phyloP scores from a whole-genome alignment of 2,113 vertebrate species.

The Chionomys nivalis region DNA sequence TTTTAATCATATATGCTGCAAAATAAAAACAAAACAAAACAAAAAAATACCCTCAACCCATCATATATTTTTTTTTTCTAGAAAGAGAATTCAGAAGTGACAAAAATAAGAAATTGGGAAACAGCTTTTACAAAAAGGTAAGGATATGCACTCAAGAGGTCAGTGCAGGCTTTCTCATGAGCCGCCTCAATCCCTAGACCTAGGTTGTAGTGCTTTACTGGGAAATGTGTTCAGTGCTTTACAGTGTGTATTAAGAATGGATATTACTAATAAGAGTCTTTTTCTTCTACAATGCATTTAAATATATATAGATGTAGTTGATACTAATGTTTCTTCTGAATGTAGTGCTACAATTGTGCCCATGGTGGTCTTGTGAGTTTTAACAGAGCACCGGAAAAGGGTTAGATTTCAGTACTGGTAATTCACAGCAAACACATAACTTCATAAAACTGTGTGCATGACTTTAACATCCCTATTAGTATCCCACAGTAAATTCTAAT shows the following conservation, averaged over 20 bases:
- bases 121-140: background rate
- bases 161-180: background rate
- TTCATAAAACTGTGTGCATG: background rate
- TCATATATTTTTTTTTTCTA: background rate
- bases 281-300: background rate
- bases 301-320: background rate
- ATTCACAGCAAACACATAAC: slow-evolving; percentile 26
- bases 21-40: background rate
- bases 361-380: background rate
- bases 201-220: background rate
- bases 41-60: background rate
- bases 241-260: background rate
- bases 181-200: background rate
- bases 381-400: background rate
- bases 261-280: background rate
- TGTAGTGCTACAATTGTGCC: background rate
- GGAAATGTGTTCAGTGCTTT: background rate
- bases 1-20: background rate
- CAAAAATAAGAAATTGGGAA: background rate
- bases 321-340: background rate
- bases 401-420: background rate
- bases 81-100: background rate
- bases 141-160: background rate
- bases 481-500: slow-evolving; percentile 16
- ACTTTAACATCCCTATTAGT: slow-evolving; percentile 20